Conservation (phyloP, 2,797 vertebrate species). For the Chloroceryle amazona region DNA sequence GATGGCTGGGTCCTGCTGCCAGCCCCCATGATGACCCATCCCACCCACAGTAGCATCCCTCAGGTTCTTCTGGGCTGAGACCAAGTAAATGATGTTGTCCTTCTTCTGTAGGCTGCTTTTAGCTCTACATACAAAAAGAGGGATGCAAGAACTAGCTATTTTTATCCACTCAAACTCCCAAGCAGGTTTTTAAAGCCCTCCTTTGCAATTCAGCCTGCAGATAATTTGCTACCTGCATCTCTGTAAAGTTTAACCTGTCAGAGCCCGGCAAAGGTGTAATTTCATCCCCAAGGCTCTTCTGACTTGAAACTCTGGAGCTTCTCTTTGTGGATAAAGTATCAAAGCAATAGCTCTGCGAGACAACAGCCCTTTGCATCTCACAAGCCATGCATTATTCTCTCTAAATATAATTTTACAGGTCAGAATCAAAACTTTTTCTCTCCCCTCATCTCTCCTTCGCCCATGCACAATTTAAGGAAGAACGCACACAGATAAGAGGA, state of each 20-base stretch:
- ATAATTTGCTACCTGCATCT: slow-evolving; percentile 63
- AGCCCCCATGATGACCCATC: background rate
- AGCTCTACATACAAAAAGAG: background rate
- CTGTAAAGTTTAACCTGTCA: slow-evolving; percentile 70
- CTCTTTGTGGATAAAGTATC: slow-evolving; percentile 65
- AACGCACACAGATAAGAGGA: slow-evolving; percentile 31
- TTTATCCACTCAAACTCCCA: background rate
- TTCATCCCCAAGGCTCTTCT: slow-evolving; percentile 74
- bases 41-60: background rate
- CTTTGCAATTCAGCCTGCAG: slow-evolving; percentile 51
- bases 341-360: slow-evolving; percentile 29
- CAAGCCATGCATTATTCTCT: slow-evolving; percentile 47
- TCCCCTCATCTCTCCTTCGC: background rate
- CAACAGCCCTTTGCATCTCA: slow-evolving; percentile 39
- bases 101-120: background rate
- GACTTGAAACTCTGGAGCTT: slow-evolving; percentile 38
- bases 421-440: slow-evolving; percentile 28
- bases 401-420: slow-evolving; percentile 21
- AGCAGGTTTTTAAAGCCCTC: slow-evolving; percentile 58
- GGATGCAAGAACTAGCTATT: slow-evolving; percentile 5
- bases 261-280: slow-evolving; percentile 77
- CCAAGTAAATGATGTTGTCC: background rate
- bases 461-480: background rate
- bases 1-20: background rate
- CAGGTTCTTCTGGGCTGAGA: background rate